These are phyloP conservation scores for Archips xylosteana DNA, from an alignment of 2,888 invertebrate species.

Conservation along the genomic window DNA sequence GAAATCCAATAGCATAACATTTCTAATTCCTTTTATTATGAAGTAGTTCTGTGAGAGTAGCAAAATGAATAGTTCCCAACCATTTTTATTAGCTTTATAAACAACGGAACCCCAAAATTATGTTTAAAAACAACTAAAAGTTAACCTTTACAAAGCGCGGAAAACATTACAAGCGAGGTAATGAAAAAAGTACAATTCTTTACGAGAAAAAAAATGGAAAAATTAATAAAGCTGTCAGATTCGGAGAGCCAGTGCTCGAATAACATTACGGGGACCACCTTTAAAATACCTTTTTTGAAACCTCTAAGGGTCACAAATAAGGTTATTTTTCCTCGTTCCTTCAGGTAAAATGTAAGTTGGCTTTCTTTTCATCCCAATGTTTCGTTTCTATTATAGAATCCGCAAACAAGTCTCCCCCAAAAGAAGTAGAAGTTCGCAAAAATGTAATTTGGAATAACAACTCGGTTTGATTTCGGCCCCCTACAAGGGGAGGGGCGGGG, in stretches of 20 bases:
- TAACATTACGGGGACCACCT: conserved; percentile 38
- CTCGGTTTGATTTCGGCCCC: conserved; percentile 62
- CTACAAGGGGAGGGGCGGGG: conserved; percentile 26
- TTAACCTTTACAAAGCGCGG: conserved; percentile 32
- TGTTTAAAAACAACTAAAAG: conserved; percentile 17
- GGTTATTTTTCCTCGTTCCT: conserved; percentile 40
- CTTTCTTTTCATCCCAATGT: conserved; percentile 58
- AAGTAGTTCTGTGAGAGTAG: too few species aligned
- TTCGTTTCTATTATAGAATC: conserved; percentile 71
- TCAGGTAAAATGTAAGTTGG: conserved; percentile 25
- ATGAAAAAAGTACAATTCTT: conserved; percentile 52
- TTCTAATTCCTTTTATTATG: too few species aligned
- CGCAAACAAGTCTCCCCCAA: conserved; percentile 64
- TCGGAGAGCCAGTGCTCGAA: conserved; percentile 50
- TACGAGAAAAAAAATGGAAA: conserved; percentile 52
- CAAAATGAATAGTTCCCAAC: too few species aligned
- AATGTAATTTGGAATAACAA: conserved; percentile 77
- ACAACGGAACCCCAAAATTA: conserved; percentile 17
- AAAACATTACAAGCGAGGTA: conserved; percentile 47
- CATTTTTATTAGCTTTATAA: background rate
- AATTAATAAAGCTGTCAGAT: conserved; percentile 72
- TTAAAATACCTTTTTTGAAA: background rate
- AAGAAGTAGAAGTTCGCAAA: conserved; percentile 62
- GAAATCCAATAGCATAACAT: too few species aligned
- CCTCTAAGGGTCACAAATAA: conserved; percentile 30